phyloP scores from a whole-genome alignment of 2,113 vertebrate genomes.

The Eupsittula cactorum region DNA sequence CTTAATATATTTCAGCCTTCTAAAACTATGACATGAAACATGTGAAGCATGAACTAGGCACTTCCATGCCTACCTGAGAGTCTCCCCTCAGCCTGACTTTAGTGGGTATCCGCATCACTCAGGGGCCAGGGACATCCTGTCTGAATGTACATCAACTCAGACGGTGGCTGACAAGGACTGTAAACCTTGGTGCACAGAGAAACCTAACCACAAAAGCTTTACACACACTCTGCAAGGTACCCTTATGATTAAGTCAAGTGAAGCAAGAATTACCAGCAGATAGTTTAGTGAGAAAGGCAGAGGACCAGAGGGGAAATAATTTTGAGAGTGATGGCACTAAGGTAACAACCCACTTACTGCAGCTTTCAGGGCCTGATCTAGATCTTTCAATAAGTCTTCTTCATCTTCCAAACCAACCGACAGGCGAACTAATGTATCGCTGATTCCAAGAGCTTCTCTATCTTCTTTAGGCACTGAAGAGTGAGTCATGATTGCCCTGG shows the following conservation, averaged over 20 bases:
- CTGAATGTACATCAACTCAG: background rate
- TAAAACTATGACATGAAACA: background rate
- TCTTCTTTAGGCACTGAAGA: conserved; percentile 84
- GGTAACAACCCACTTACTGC: conserved; percentile 77
- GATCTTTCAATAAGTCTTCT: conserved; percentile 84
- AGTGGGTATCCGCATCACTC: rapidly evolving
- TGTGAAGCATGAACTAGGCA: background rate
- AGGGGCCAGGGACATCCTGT: background rate
- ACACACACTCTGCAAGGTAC: background rate
- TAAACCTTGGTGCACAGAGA: background rate
- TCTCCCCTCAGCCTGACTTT: background rate
- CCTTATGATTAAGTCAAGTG: too few relatives aligned
- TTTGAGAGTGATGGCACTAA: background rate
- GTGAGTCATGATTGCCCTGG: conserved; percentile 92
- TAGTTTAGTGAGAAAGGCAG: background rate
- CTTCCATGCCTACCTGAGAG: rapidly evolving
- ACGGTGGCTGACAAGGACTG: rapidly evolving
- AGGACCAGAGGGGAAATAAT: background rate
- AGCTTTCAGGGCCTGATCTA: conserved; percentile 84
- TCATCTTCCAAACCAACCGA: conserved; percentile 91
- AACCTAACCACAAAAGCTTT: background rate
- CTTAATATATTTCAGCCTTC: background rate
- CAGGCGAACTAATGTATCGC: conserved; percentile 86
- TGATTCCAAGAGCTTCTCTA: conserved; percentile 84
- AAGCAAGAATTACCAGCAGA: background rate